Evolutionary conservation across 1,140 invertebrate genomes (phyloP).

Genomic region (Leptinotarsa defecta): DNA sequence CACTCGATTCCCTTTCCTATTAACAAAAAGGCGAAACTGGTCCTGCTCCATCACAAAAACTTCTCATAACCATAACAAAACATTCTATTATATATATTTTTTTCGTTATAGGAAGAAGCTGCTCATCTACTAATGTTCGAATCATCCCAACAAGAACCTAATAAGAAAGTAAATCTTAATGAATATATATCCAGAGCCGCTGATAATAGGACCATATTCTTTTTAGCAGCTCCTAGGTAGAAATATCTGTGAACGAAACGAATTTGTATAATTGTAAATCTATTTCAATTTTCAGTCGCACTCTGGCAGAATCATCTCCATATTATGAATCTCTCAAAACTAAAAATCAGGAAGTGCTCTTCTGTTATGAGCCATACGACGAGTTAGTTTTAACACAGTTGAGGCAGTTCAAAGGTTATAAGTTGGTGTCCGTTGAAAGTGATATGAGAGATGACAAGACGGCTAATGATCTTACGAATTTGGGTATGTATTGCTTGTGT

Average conservation of each 20-base stretch:
- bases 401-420: conserved; percentile 78
- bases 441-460: conserved; percentile 81
- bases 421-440: conserved; percentile 90
- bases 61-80: not conserved
- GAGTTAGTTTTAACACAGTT: conserved; percentile 93
- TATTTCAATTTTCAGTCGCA: conserved; percentile 68
- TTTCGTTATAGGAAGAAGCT: conserved; percentile 79
- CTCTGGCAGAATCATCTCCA: conserved; percentile 88
- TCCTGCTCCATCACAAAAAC: too few relatives aligned
- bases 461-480: conserved; percentile 62
- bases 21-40: too few relatives aligned
- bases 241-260: not conserved
- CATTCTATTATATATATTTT: not conserved
- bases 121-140: conserved; percentile 90
- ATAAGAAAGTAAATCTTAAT: conserved; percentile 77
- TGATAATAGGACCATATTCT: conserved; percentile 85
- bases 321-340: conserved; percentile 92
- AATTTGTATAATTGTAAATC: not conserved
- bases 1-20: not conserved
- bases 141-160: conserved; percentile 78
- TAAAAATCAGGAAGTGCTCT: conserved; percentile 88
- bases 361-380: conserved; percentile 95
- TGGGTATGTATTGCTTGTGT: conserved; percentile 40
- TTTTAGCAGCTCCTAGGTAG: conserved; percentile 89
- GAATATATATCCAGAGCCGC: conserved; percentile 80